These are phyloP conservation scores for Apis laboriosa DNA, from an alignment of 1,140 invertebrate genomes.

Conservation along the genomic window DNA sequence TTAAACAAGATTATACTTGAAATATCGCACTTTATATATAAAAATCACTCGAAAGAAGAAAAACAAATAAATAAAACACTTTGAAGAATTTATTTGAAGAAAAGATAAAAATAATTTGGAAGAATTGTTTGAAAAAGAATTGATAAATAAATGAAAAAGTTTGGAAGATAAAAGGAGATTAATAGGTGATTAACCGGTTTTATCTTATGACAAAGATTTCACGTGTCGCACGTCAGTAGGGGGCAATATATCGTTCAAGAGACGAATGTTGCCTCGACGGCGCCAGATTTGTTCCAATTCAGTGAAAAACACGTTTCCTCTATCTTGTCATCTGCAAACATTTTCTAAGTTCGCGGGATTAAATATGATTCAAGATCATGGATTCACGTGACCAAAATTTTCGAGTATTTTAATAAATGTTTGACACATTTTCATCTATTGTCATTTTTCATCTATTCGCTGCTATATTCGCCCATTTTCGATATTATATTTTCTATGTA, in stretches of 20 bases:
- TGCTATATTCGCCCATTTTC: neutral
- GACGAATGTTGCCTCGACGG: neutral
- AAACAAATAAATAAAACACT: no score
- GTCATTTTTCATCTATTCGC: neutral
- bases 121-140: no score
- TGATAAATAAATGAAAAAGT: neutral
- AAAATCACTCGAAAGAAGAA: no score
- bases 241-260: conserved; percentile 13
- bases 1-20: neutral
- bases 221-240: neutral
- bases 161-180: neutral
- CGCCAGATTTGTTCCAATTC: conserved; percentile 25
- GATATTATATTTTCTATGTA: neutral
- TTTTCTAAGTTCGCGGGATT: neutral
- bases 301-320: conserved; percentile 11
- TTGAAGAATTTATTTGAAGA: no score
- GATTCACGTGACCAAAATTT: neutral
- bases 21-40: no score
- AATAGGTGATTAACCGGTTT: neutral
- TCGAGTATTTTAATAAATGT: neutral
- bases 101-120: no score
- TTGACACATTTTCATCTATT: neutral
- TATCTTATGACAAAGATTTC: conserved; percentile 9
- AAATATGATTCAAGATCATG: neutral
- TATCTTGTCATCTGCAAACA: conserved; percentile 32